Conservation (phyloP, 2,888 invertebrate species). For the Pseudococcus longispinus region DNA sequence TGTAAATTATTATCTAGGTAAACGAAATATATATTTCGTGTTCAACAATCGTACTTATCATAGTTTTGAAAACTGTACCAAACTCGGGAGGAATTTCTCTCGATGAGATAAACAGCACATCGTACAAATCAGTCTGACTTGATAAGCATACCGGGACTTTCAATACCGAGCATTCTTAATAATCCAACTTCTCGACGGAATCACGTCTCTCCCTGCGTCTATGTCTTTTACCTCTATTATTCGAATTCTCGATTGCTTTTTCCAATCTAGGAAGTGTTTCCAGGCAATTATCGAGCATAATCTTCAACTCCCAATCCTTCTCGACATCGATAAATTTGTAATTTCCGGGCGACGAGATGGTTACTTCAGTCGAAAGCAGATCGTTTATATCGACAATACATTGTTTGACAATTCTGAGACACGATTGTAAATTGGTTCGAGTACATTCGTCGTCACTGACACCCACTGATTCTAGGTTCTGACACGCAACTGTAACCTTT, state of each 20-base stretch:
- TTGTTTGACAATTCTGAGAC: neutral
- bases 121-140: no score
- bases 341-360: neutral
- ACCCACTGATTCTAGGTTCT: neutral
- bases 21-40: no score
- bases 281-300: neutral
- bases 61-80: no score
- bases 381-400: slow-evolving; percentile 1
- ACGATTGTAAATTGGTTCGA: neutral
- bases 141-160: no score
- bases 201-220: neutral
- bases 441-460: neutral
- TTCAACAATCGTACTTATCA: no score
- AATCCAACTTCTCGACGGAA: neutral
- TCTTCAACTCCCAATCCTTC: neutral
- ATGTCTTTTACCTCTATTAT: neutral
- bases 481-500: neutral
- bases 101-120: no score
- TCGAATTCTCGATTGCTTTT: neutral
- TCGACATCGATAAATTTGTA: neutral
- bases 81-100: no score
- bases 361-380: neutral
- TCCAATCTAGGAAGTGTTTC: slow-evolving; percentile 17
- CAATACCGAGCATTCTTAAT: neutral
- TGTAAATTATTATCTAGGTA: no score